Conservation (phyloP, 2,797 vertebrate species). For the Necrosyrtes monachus region DNA sequence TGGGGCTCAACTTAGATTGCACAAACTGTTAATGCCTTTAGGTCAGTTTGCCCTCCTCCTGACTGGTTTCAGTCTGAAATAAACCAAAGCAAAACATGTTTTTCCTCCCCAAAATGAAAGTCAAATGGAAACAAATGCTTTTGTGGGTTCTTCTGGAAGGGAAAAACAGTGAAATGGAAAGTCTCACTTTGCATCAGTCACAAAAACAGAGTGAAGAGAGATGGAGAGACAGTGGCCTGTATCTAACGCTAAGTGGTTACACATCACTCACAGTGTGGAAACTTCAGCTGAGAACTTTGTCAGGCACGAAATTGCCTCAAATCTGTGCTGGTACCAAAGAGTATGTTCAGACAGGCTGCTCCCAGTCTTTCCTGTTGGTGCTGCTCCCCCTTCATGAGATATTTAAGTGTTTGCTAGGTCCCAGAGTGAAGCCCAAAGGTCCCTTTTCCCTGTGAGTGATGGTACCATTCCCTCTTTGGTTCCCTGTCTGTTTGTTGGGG, state of each 20-base stretch:
- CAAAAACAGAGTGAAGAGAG: not conserved
- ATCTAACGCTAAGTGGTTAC: not conserved
- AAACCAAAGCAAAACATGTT: not conserved
- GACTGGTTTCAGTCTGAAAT: not conserved
- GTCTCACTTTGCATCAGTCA: not conserved
- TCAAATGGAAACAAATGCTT: not conserved
- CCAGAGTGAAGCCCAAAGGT: not conserved
- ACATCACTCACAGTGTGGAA: not conserved
- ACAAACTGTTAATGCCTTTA: not conserved
- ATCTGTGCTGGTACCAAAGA: not conserved
- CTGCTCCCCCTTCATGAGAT: not conserved
- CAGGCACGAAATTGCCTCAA: not conserved
- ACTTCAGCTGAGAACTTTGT: not conserved
- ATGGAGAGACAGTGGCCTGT: not conserved
- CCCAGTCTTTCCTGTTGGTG: not conserved
- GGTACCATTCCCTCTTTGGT: not conserved
- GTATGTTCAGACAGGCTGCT: not conserved
- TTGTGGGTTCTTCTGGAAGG: not conserved
- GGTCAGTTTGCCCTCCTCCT: not conserved
- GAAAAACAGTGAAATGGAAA: not conserved
- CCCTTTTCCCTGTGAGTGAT: not conserved
- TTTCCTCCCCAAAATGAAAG: not conserved
- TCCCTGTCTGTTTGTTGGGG: accelerated
- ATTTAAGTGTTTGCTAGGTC: not conserved
- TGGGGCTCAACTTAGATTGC: not conserved